Evolutionary conservation across 2,888 invertebrate genomes (phyloP).

Genomic region (Ryuthela nishihirai): DNA sequence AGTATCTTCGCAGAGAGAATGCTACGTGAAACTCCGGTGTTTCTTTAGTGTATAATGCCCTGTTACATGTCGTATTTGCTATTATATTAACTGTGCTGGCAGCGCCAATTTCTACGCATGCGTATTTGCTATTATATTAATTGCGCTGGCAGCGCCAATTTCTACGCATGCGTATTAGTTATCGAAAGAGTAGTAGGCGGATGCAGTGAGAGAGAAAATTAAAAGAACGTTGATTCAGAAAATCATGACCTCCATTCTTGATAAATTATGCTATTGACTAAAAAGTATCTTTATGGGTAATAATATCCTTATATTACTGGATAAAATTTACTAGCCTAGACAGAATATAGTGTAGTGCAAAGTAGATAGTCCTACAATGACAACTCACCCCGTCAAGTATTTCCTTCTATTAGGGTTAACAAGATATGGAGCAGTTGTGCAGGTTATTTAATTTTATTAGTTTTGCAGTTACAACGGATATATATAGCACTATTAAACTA

Average conservation of each 20-base stretch:
- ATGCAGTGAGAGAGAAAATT: constrained; percentile 19
- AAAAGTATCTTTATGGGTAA: constrained; percentile 4
- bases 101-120: constrained; percentile 23
- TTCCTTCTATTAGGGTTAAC: constrained; percentile 21
- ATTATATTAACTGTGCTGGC: constrained; percentile 17
- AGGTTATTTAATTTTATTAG: too few relatives aligned
- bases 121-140: constrained; percentile 18
- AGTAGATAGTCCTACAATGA: too few relatives aligned
- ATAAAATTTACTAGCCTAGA: background rate
- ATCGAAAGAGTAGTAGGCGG: constrained; percentile 19
- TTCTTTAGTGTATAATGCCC: too few relatives aligned
- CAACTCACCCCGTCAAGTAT: too few relatives aligned
- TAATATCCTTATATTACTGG: background rate
- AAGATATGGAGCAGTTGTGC: too few relatives aligned
- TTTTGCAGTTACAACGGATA: too few relatives aligned
- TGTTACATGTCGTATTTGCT: too few relatives aligned
- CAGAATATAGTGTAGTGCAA: too few relatives aligned
- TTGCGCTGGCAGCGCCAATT: constrained; percentile 17
- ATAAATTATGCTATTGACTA: background rate
- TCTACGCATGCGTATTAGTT: constrained; percentile 16
- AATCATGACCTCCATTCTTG: background rate
- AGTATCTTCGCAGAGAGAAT: too few relatives aligned
- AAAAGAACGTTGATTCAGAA: too few relatives aligned
- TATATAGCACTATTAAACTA: too few relatives aligned
- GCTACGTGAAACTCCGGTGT: too few relatives aligned